phyloP scores from a whole-genome alignment of 2,888 invertebrate genomes.

The Sipha maydis region DNA sequence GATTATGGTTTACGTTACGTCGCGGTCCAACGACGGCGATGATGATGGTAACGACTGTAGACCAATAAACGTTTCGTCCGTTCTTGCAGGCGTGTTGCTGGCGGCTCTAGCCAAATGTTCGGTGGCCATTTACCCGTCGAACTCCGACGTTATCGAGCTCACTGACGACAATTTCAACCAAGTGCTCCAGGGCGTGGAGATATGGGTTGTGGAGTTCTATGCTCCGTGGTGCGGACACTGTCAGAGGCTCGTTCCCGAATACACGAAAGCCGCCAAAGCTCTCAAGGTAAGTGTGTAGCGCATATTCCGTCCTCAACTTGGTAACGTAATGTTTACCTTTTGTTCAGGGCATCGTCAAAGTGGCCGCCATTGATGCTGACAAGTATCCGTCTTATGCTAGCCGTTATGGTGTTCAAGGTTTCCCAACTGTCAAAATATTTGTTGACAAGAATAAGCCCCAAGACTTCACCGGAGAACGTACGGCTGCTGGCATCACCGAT shows the following conservation, averaged over 20 bases:
- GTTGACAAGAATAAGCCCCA: constrained; percentile 85
- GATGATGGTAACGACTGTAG: background rate
- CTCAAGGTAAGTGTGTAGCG: constrained; percentile 76
- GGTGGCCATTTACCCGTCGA: constrained; percentile 48
- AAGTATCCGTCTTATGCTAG: constrained; percentile 83
- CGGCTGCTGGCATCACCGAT: constrained; percentile 87
- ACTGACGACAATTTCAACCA: constrained; percentile 89
- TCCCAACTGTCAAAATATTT: constrained; percentile 97
- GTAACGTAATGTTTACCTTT: background rate
- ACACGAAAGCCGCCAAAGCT: constrained; percentile 91
- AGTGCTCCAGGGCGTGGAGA: constrained; percentile 83
- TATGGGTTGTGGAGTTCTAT: constrained; percentile 96
- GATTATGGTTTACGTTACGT: background rate
- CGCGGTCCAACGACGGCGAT: background rate
- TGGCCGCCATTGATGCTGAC: constrained; percentile 94
- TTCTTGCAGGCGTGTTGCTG: constrained; percentile 34
- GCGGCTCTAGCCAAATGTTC: constrained; percentile 1
- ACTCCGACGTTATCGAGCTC: constrained; percentile 83
- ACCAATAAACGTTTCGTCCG: too few species aligned
- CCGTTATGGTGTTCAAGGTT: constrained; percentile 86
- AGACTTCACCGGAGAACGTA: constrained; percentile 86
- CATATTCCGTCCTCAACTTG: background rate
- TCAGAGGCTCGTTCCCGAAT: constrained; percentile 89
- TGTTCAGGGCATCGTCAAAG: constrained; percentile 86
- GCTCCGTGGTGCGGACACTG: constrained; percentile 98